Evolutionary conservation across 2,888 invertebrate genomes (phyloP).

Genomic region (Geophilus truncorum): DNA sequence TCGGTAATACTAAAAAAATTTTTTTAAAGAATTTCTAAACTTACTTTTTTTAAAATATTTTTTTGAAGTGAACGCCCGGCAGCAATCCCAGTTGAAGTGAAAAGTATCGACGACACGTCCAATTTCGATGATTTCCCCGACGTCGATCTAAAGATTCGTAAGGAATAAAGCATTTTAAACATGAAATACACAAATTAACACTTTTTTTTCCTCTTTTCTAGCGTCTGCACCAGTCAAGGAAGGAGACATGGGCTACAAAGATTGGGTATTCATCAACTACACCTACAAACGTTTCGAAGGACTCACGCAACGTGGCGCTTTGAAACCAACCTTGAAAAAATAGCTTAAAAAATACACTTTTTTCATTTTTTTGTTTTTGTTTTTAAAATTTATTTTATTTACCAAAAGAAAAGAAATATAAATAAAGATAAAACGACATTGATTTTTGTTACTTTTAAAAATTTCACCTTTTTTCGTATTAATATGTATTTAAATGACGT

Average conservation of each 20-base stretch:
- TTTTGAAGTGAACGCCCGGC: constrained; percentile 91
- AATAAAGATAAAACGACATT: background rate
- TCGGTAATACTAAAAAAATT: too few species aligned
- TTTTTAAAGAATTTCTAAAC: too few species aligned
- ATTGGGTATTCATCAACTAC: constrained; percentile 99
- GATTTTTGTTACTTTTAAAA: background rate
- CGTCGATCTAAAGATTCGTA: constrained; percentile 96
- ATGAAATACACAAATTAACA: background rate
- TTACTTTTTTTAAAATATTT: too few species aligned
- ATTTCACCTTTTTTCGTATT: background rate
- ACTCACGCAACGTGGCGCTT: constrained; percentile 73
- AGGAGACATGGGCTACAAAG: constrained; percentile 80
- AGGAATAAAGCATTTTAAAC: constrained; percentile 49
- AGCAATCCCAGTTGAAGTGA: constrained; percentile 94
- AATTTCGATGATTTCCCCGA: constrained; percentile 99
- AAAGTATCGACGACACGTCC: constrained; percentile 98
- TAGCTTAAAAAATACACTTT: constrained; percentile 16
- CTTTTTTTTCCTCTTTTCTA: constrained; percentile 48
- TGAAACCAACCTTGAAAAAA: constrained; percentile 36
- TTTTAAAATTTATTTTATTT: background rate
- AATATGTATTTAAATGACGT: background rate
- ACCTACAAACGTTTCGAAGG: constrained; percentile 99
- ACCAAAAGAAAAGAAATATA: background rate
- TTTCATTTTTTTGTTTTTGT: too few species aligned
- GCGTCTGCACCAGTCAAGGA: constrained; percentile 83